Evolutionary conservation across 2,113 vertebrate genomes (phyloP).

Genomic region (Hippocampus guttulatus): DNA sequence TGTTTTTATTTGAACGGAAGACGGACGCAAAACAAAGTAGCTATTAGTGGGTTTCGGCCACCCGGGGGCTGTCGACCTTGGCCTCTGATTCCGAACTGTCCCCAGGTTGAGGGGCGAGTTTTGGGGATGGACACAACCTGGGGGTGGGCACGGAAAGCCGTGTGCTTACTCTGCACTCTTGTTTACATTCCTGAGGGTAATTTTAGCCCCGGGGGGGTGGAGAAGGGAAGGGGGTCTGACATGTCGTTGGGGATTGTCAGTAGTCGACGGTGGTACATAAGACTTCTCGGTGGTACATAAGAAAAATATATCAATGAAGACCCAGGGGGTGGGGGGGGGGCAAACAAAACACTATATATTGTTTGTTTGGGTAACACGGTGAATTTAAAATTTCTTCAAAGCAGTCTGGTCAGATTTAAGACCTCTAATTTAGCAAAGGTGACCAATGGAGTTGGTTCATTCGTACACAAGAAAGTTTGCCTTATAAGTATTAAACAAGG

Average conservation of each 20-base stretch:
- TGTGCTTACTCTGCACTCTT: constrained; percentile 72
- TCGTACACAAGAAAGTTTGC: background rate
- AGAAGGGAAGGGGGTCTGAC: constrained; percentile 41
- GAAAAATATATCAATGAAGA: constrained; percentile 22
- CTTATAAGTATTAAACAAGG: background rate
- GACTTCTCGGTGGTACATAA: constrained; percentile 65
- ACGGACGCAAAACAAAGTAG: background rate
- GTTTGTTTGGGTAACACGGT: background rate
- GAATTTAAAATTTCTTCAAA: background rate
- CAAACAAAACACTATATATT: background rate
- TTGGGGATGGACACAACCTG: constrained; percentile 34
- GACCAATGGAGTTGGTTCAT: background rate
- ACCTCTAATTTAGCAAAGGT: background rate
- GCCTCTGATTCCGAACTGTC: constrained; percentile 49
- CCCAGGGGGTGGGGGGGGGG: too few species aligned
- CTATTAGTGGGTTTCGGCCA: constrained; percentile 10
- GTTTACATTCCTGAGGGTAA: constrained; percentile 78
- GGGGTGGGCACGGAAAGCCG: constrained; percentile 50
- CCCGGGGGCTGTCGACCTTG: constrained; percentile 31
- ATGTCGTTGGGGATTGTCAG: constrained; percentile 65
- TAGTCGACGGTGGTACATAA: constrained; percentile 49
- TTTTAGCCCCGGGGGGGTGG: constrained; percentile 63
- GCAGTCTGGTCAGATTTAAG: background rate
- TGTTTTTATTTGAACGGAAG: background rate
- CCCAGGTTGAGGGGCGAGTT: constrained; percentile 26